Conservation (phyloP, 2,113 vertebrate species). For the Girardinichthys multiradiatus region DNA sequence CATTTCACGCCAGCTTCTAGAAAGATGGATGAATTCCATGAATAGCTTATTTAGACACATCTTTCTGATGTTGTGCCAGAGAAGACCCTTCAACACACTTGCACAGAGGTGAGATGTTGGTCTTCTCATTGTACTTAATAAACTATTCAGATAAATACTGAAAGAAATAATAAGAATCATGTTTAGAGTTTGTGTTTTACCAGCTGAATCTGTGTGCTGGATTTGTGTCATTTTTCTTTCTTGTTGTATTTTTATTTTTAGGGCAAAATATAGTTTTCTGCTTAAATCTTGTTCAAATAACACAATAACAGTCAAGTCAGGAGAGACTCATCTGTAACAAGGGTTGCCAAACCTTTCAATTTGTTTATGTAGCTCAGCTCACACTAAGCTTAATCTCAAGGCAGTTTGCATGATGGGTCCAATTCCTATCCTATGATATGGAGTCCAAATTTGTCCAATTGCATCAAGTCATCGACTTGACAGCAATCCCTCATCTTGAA, state of each 20-base stretch:
- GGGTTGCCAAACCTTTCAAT: background rate
- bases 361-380: background rate
- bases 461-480: no score
- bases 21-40: constrained; percentile 60
- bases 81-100: constrained; percentile 43
- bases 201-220: background rate
- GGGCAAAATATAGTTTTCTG: no score
- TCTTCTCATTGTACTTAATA: background rate
- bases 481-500: no score
- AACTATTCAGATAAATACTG: background rate
- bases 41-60: constrained; percentile 47
- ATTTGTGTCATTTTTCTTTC: background rate
- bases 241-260: no score
- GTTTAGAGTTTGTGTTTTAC: background rate
- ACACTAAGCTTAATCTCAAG: background rate
- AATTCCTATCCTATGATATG: background rate
- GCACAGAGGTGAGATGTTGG: constrained; percentile 67
- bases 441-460: background rate
- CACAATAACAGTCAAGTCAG: background rate
- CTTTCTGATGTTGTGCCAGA: constrained; percentile 67
- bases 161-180: background rate
- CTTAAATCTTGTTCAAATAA: background rate
- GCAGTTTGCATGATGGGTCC: no score
- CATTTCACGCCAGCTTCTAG: constrained; percentile 61
- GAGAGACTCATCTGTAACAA: background rate